phyloP scores from a whole-genome alignment of 2,113 vertebrate species.

The Planiliza haematocheilus region DNA sequence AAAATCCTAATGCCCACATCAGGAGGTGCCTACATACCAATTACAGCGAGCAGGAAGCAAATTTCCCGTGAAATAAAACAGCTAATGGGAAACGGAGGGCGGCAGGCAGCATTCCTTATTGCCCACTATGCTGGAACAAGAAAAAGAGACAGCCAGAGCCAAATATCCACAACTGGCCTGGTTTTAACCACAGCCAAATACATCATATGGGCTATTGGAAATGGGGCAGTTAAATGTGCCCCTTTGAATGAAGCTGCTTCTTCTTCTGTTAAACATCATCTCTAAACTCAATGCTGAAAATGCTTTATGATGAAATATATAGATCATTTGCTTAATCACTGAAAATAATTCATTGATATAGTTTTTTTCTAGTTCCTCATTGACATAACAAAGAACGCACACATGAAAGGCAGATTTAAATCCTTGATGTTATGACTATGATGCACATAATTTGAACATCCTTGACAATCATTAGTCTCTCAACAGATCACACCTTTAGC shows the following conservation, averaged over 20 bases:
- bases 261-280: constrained; percentile 6
- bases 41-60: constrained; percentile 85
- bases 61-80: constrained; percentile 87
- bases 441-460: neutral
- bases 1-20: constrained; percentile 82
- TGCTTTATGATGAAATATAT: constrained; percentile 6
- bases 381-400: neutral
- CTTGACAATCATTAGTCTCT: neutral
- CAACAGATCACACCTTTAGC: neutral
- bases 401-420: constrained; percentile 1
- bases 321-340: neutral
- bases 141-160: constrained; percentile 55
- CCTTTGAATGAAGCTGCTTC: constrained; percentile 22
- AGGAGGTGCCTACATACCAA: constrained; percentile 83
- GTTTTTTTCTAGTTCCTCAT: neutral
- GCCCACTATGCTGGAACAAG: constrained; percentile 69
- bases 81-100: constrained; percentile 83
- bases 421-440: neutral
- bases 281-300: neutral
- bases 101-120: constrained; percentile 73
- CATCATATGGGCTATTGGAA: constrained; percentile 31
- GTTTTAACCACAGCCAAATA: constrained; percentile 56
- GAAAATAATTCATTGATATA: neutral
- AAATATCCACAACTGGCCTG: constrained; percentile 63
- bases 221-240: constrained; percentile 21